phyloP scores from a whole-genome alignment of 2,113 vertebrate species.

The Hippocampus mohnikei region DNA sequence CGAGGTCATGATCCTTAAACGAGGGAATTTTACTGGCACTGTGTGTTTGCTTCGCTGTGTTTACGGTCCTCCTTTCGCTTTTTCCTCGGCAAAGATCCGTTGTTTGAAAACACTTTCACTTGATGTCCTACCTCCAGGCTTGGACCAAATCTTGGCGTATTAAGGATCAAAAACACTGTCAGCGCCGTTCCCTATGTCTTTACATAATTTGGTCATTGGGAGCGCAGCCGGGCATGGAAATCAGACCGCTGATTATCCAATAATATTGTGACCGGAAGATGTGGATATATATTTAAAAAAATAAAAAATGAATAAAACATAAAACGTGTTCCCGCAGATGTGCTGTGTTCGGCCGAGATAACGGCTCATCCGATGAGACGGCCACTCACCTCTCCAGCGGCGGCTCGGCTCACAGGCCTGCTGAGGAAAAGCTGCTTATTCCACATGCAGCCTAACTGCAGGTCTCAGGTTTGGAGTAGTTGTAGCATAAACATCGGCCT shows the following conservation, averaged over 20 bases:
- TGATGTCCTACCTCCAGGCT: slow-evolving; percentile 47
- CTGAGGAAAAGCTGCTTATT: slow-evolving; percentile 70
- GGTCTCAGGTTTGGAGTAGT: slow-evolving; percentile 57
- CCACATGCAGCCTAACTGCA: slow-evolving; percentile 59
- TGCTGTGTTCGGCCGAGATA: slow-evolving; percentile 62
- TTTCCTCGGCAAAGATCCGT: slow-evolving; percentile 26
- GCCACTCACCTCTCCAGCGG: slow-evolving; percentile 48
- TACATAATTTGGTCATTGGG: slow-evolving; percentile 62
- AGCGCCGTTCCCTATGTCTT: slow-evolving; percentile 60
- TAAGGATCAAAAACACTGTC: slow-evolving; percentile 55
- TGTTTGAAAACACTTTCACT: slow-evolving; percentile 44
- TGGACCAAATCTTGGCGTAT: slow-evolving; percentile 61
- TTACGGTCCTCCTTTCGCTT: slow-evolving; percentile 52
- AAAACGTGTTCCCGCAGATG: slow-evolving; percentile 34
- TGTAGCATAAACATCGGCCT: slow-evolving; percentile 63
- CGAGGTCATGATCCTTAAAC: slow-evolving; percentile 68
- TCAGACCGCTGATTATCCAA: slow-evolving; percentile 57
- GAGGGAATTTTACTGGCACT: slow-evolving; percentile 53
- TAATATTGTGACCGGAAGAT: slow-evolving; percentile 20
- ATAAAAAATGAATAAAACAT: slow-evolving; percentile 41
- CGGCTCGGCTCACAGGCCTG: slow-evolving; percentile 41
- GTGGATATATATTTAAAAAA: slow-evolving; percentile 31
- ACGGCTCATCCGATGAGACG: slow-evolving; percentile 60
- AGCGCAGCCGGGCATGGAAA: slow-evolving; percentile 53
- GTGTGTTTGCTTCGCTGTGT: slow-evolving; percentile 38